A percentile compares a stretch with the other conserved stretches of the same genome.
These are phyloP conservation scores for Drosophila tropicalis DNA, from an alignment of 1,140 invertebrate genomes.

Conservation along the genomic window DNA sequence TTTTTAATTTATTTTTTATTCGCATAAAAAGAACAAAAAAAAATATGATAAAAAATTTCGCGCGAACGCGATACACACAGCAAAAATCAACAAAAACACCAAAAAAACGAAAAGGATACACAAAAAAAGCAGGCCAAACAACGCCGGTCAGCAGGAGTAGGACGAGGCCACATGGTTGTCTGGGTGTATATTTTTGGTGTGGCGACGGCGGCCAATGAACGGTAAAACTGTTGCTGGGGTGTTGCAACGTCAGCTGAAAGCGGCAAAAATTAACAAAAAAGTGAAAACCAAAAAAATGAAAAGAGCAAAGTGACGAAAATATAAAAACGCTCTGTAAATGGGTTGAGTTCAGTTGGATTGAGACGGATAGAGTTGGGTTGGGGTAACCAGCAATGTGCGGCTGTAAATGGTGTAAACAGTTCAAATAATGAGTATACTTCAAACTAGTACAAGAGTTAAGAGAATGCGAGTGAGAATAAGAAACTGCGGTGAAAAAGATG, in stretches of 20 bases:
- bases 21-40: constrained; percentile 65
- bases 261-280: constrained; percentile 44
- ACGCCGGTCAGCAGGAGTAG: constrained; percentile 59
- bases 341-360: constrained; percentile 5
- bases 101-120: constrained; percentile 27
- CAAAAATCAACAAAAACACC: constrained; percentile 63
- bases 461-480: not conserved
- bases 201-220: constrained; percentile 73
- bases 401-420: constrained; percentile 6
- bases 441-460: not conserved
- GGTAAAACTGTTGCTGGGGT: constrained; percentile 75
- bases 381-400: constrained; percentile 17
- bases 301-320: constrained; percentile 64
- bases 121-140: constrained; percentile 60
- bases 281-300: constrained; percentile 53
- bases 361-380: not conserved
- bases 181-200: constrained; percentile 58
- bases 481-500: too few species aligned
- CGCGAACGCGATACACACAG: constrained; percentile 52
- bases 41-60: constrained; percentile 55
- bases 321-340: constrained; percentile 53
- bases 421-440: constrained; percentile 8
- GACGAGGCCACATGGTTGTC: constrained; percentile 48
- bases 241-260: constrained; percentile 53
- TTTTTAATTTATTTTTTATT: constrained; percentile 81